Percentiles rank a stretch among this genome's conserved stretches.
Conservation (phyloP, 2,113 vertebrate species). For the Gnathonemus echidnorhynchus region DNA sequence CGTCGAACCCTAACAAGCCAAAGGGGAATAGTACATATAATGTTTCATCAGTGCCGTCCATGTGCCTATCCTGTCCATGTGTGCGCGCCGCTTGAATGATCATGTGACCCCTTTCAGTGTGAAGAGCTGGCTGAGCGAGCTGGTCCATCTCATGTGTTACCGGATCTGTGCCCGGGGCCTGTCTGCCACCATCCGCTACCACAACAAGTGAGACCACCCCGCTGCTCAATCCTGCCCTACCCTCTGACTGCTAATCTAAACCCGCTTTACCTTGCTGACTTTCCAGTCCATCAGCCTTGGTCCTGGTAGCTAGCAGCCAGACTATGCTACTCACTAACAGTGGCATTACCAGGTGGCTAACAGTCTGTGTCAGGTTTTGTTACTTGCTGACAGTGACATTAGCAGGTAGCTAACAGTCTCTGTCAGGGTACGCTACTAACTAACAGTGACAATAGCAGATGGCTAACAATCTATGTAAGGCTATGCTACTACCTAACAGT, state of each 20-base stretch:
- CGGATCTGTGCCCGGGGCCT: constrained; percentile 84
- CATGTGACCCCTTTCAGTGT: constrained; percentile 50
- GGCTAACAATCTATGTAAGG: not conserved
- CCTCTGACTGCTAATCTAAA: not conserved
- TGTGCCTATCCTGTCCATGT: not conserved
- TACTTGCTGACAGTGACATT: not conserved
- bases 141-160: constrained; percentile 85
- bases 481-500: not conserved
- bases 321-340: not conserved
- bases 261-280: not conserved
- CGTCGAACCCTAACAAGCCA: not conserved
- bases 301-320: not conserved
- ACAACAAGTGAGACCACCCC: constrained; percentile 74
- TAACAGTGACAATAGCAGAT: not conserved
- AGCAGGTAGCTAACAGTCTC: not conserved
- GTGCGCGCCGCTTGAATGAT: not conserved
- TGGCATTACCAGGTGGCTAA: not conserved
- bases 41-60: not conserved
- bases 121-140: constrained; percentile 78
- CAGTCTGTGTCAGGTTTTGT: not conserved
- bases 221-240: not conserved
- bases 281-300: not conserved
- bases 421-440: not conserved
- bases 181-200: constrained; percentile 80
- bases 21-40: not conserved